Percentiles rank a stretch among this genome's conserved stretches.
phyloP scores from a whole-genome alignment of 2,797 vertebrate genomes.

The Balearica regulorum region DNA sequence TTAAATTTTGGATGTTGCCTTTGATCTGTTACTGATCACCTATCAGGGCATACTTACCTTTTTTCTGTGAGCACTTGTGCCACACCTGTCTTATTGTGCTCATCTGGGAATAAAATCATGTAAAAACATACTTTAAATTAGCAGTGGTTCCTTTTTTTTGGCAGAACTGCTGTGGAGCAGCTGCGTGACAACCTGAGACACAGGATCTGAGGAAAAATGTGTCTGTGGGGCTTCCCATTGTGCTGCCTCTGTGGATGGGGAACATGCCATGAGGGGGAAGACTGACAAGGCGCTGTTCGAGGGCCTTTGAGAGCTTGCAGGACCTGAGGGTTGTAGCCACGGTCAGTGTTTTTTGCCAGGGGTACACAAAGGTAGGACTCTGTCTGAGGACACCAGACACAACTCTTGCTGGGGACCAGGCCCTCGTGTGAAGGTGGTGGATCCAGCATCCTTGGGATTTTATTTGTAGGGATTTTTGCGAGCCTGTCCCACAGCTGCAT shows the following conservation, averaged over 20 bases:
- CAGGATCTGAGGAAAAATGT: background rate
- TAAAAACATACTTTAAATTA: background rate
- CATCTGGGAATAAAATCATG: background rate
- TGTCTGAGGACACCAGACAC: background rate
- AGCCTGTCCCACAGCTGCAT: background rate
- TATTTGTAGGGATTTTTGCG: background rate
- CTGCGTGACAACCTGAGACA: background rate
- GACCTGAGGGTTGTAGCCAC: background rate
- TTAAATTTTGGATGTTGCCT: background rate
- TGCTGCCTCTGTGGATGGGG: background rate
- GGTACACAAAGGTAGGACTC: background rate
- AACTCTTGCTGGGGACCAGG: background rate
- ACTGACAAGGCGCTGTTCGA: fast-evolving
- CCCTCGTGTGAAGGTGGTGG: background rate
- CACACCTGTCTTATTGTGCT: background rate
- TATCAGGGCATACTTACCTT: background rate
- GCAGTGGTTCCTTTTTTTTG: background rate
- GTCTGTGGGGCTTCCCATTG: background rate
- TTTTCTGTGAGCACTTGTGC: background rate
- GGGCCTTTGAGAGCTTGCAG: background rate
- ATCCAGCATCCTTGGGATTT: background rate
- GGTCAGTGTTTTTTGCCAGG: background rate
- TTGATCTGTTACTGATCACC: background rate
- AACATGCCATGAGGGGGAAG: background rate
- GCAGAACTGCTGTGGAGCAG: background rate